These are phyloP conservation scores for Caerostris darwini DNA, from an alignment of 1,140 invertebrate genomes.

Conservation along the genomic window DNA sequence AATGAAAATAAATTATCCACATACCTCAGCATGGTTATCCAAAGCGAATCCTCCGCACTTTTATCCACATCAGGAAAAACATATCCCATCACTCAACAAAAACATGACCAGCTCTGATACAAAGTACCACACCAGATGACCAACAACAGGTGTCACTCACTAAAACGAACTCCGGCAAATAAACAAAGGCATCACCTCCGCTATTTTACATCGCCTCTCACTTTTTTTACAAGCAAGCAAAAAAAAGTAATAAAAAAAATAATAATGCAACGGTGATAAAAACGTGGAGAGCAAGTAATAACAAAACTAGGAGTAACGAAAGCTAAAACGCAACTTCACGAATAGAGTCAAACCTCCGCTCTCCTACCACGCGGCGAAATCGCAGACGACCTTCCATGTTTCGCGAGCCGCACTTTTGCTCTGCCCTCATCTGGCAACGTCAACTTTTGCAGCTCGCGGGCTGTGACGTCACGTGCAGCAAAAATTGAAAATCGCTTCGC, in stretches of 20 bases:
- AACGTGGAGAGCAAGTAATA: not conserved
- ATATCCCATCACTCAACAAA: not conserved
- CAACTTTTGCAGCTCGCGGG: conserved; percentile 62
- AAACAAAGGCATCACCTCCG: conserved; percentile 38
- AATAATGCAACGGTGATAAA: conserved; percentile 9
- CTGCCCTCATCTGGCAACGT: conserved; percentile 67
- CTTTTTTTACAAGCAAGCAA: not conserved
- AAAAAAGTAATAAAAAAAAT: not conserved
- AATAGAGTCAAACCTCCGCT: not conserved
- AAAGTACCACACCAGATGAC: not conserved
- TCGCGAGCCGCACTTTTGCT: conserved; percentile 54
- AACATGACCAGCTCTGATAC: conserved; percentile 42
- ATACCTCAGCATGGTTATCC: conserved; percentile 57
- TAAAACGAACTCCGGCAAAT: not conserved
- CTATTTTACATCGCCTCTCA: conserved; percentile 5
- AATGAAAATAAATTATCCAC: not conserved
- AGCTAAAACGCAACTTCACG: not conserved
- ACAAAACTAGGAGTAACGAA: not conserved
- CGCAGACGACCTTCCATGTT: conserved; percentile 67
- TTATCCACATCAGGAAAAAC: not conserved
- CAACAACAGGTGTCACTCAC: conserved; percentile 22
- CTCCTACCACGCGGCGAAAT: conserved; percentile 19
- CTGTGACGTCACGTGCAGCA: conserved; percentile 60
- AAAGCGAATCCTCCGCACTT: not conserved
- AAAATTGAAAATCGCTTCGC: conserved; percentile 30